Percentiles rank a stretch among this genome's conserved stretches.
Conservation (phyloP, 1,140 invertebrate species). For the Archivesica marissinica region DNA sequence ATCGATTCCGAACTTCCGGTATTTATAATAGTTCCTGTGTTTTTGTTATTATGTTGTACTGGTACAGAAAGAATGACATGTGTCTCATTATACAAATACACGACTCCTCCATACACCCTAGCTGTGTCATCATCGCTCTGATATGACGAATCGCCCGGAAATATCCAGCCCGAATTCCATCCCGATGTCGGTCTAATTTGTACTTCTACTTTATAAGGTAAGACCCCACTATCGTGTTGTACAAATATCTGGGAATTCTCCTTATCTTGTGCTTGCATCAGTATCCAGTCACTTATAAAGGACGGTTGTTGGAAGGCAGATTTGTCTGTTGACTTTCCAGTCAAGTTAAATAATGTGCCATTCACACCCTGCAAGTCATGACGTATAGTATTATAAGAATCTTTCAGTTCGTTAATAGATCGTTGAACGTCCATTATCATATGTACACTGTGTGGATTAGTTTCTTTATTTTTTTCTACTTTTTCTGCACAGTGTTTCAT, state of each 20-base stretch:
- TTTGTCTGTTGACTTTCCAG: not conserved
- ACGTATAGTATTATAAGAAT: not conserved
- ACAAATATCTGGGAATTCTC: not conserved
- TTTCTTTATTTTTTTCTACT: not conserved
- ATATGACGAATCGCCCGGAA: slow-evolving; percentile 3
- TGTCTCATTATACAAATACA: slow-evolving; percentile 35
- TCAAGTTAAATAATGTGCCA: not conserved
- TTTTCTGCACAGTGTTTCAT: not conserved
- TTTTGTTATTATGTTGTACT: slow-evolving; percentile 11
- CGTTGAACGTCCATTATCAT: not conserved
- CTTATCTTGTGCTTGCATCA: slow-evolving; percentile 28
- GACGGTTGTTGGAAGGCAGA: not conserved
- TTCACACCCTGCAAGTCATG: not conserved
- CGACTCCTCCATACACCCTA: slow-evolving; percentile 23
- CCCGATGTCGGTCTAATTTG: slow-evolving; percentile 40
- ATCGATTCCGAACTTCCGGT: not conserved
- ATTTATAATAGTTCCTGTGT: slow-evolving; percentile 35
- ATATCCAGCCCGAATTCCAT: slow-evolving; percentile 36
- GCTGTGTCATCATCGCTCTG: slow-evolving; percentile 36
- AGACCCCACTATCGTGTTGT: not conserved
- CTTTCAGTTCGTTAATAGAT: not conserved
- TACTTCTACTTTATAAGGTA: slow-evolving; percentile 49
- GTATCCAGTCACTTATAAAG: slow-evolving; percentile 36
- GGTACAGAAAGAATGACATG: slow-evolving; percentile 29
- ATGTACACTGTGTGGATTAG: not conserved